Evolutionary conservation across 1,140 invertebrate species (phyloP).

Genomic region (Bombus difficillimus): DNA sequence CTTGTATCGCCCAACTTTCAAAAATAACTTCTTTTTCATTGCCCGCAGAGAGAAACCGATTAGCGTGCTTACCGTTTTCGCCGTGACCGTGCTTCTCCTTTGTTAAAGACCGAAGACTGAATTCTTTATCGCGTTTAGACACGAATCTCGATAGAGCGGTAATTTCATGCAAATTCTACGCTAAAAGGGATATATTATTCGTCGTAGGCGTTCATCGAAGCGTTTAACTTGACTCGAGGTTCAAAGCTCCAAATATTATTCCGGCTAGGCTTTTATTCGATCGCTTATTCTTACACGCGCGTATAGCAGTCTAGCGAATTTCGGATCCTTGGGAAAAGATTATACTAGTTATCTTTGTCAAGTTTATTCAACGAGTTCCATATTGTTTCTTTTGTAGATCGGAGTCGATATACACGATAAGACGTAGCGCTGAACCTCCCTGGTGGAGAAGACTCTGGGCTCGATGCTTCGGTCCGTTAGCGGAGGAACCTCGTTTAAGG

Average conservation of each 20-base stretch:
- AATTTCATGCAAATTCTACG: no score
- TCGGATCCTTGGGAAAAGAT: no score
- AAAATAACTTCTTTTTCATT: neutral
- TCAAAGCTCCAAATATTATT: no score
- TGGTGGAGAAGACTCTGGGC: slow-evolving; percentile 86
- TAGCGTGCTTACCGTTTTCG: neutral
- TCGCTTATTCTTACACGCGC: no score
- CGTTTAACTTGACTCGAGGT: no score
- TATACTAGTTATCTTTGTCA: no score
- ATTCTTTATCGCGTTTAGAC: neutral
- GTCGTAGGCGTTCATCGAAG: no score
- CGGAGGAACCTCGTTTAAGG: slow-evolving; percentile 88
- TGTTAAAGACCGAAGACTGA: neutral
- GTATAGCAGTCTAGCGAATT: no score
- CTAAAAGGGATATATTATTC: no score
- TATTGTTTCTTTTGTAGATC: slow-evolving; percentile 81
- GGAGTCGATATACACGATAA: slow-evolving; percentile 94
- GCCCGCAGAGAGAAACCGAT: neutral
- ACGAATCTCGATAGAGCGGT: no score
- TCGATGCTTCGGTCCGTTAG: slow-evolving; percentile 84
- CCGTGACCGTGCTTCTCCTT: neutral
- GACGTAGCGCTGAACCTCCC: slow-evolving; percentile 87
- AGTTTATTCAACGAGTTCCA: neutral
- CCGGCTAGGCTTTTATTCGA: no score
- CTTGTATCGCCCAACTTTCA: neutral